Percentiles rank a stretch among this genome's conserved stretches.
These are phyloP conservation scores for Bombus soroeensis DNA, from an alignment of 1,140 invertebrate species.

Conservation along the genomic window DNA sequence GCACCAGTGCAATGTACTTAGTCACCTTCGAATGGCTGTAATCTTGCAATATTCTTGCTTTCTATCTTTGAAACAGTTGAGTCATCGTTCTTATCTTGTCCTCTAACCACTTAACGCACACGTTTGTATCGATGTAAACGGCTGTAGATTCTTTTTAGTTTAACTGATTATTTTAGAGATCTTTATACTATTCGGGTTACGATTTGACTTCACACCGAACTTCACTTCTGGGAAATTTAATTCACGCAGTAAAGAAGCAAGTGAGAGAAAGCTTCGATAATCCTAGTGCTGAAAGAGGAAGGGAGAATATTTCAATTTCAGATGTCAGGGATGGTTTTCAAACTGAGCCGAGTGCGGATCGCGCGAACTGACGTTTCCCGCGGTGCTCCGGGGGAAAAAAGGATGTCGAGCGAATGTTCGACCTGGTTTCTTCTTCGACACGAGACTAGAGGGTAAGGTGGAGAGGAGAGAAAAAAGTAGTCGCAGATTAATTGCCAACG, in stretches of 20 bases:
- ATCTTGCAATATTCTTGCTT: background rate
- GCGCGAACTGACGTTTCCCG: slow-evolving; percentile 10
- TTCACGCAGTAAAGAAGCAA: background rate
- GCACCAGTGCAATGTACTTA: background rate
- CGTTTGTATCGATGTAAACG: too few relatives aligned
- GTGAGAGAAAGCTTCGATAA: background rate
- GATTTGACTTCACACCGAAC: too few relatives aligned
- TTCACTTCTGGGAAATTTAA: background rate
- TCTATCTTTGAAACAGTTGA: too few relatives aligned
- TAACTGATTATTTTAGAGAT: too few relatives aligned
- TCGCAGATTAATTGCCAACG: slow-evolving; percentile 41
- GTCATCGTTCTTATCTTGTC: too few relatives aligned
- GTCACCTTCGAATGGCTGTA: background rate
- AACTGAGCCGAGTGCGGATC: background rate
- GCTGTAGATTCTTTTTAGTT: too few relatives aligned
- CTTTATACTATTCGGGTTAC: too few relatives aligned
- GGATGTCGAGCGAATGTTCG: background rate
- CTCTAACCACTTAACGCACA: too few relatives aligned
- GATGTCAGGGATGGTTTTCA: background rate
- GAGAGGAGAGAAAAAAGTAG: slow-evolving; percentile 6
- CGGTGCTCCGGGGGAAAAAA: background rate
- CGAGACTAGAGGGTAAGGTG: background rate
- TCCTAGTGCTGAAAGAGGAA: background rate
- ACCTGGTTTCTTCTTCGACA: slow-evolving; percentile 1
- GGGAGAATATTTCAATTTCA: background rate